A percentile compares a stretch with the other conserved stretches of the same genome.
These are phyloP conservation scores for Limanda limanda DNA, from an alignment of 2,113 vertebrate genomes.

Conservation along the genomic window DNA sequence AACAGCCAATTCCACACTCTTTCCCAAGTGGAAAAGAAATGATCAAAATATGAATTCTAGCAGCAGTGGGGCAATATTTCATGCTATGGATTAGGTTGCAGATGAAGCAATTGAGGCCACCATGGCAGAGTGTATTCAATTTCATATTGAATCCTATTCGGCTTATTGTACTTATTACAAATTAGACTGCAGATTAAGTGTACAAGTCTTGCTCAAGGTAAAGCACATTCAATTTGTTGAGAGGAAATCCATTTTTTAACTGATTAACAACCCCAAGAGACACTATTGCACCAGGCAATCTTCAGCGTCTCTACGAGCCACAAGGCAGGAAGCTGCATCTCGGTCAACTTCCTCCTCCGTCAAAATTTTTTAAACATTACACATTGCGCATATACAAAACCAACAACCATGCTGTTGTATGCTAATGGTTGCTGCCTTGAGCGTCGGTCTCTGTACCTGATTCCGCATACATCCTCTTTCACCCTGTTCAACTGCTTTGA, in stretches of 20 bases:
- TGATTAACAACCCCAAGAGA: constrained; percentile 9
- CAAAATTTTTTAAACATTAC: constrained; percentile 21
- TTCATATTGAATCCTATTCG: constrained; percentile 11
- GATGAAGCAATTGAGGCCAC: constrained; percentile 23
- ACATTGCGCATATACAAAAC: background rate
- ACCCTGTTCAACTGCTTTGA: constrained; percentile 33
- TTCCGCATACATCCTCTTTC: constrained; percentile 28
- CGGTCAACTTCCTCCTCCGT: background rate
- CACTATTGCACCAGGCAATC: background rate
- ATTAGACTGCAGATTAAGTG: constrained; percentile 23
- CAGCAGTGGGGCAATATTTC: constrained; percentile 25
- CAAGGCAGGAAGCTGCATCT: background rate
- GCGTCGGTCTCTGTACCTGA: constrained; percentile 2
- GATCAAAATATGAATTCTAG: constrained; percentile 26
- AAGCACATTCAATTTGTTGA: background rate
- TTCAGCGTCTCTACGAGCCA: background rate
- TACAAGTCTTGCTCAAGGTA: background rate
- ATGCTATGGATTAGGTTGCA: constrained; percentile 38
- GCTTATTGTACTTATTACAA: constrained; percentile 23
- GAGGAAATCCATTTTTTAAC: background rate
- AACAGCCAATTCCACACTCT: constrained; percentile 54
- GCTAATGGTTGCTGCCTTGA: background rate
- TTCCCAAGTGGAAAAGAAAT: constrained; percentile 39
- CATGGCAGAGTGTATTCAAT: constrained; percentile 18
- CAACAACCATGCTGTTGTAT: constrained; percentile 1